Conservation (phyloP, 1,140 invertebrate species). For the Caerostris extrusa region DNA sequence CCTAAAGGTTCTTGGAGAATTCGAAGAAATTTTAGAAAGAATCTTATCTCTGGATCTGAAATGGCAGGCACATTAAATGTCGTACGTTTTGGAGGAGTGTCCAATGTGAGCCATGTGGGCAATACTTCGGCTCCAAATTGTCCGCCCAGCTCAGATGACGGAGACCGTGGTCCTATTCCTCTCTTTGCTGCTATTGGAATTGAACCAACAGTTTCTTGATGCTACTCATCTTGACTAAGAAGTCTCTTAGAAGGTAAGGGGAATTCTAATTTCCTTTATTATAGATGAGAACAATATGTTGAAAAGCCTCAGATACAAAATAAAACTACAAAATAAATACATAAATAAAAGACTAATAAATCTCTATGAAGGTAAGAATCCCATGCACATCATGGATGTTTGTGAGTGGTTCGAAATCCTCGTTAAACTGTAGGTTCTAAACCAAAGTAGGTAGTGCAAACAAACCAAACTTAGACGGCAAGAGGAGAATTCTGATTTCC, state of each 20-base stretch:
- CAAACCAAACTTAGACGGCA: too few relatives aligned
- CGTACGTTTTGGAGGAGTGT: slow-evolving; percentile 56
- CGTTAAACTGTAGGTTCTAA: too few relatives aligned
- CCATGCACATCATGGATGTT: too few relatives aligned
- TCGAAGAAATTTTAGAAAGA: background rate
- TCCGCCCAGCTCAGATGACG: slow-evolving; percentile 88
- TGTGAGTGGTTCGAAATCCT: too few relatives aligned
- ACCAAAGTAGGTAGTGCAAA: too few relatives aligned
- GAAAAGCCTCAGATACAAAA: too few relatives aligned
- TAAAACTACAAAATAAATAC: too few relatives aligned
- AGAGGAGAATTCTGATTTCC: too few relatives aligned
- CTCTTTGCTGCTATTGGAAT: slow-evolving; percentile 89
- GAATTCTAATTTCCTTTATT: too few relatives aligned
- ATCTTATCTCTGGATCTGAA: background rate
- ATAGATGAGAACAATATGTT: too few relatives aligned
- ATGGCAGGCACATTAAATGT: slow-evolving; percentile 71
- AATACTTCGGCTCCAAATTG: slow-evolving; percentile 81
- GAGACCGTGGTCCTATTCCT: slow-evolving; percentile 89
- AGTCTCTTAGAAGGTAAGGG: slow-evolving; percentile 79
- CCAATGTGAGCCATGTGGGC: slow-evolving; percentile 55
- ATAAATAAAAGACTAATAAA: too few relatives aligned
- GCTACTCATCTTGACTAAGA: slow-evolving; percentile 84
- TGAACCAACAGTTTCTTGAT: slow-evolving; percentile 90
- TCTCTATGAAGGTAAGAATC: too few relatives aligned
- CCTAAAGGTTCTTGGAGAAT: background rate